Evolutionary conservation across 37 sponge, comb jelly and placozoan genomes (phyloP).

Genomic region (Agelas oroides): DNA sequence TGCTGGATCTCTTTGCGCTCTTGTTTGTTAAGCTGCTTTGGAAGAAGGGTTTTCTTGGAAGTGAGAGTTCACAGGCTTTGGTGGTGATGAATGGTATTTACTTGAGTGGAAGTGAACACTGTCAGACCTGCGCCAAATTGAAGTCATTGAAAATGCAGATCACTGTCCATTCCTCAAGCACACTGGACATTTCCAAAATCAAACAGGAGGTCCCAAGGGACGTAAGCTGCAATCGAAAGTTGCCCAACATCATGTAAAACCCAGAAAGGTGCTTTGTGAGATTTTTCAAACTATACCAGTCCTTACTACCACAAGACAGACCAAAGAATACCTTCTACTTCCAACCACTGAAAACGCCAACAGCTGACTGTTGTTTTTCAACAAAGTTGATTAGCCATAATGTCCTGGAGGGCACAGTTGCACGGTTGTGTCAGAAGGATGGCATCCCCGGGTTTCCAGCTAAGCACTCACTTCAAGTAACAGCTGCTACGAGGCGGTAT

Average conservation of each 20-base stretch:
- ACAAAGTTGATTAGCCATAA: conserved; percentile 8
- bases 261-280: conserved; percentile 31
- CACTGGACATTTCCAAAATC: no score
- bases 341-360: neutral
- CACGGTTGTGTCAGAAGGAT: neutral
- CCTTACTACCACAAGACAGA: conserved; percentile 7
- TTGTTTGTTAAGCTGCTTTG: no score
- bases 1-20: no score
- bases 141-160: no score
- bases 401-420: neutral
- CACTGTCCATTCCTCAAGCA: no score
- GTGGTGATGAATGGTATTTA: no score
- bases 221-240: no score
- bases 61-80: no score
- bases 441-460: conserved; percentile 22
- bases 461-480: conserved; percentile 45
- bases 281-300: conserved; percentile 28
- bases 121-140: no score
- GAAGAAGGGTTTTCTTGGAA: no score
- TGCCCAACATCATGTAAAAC: conserved; percentile 26
- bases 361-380: conserved; percentile 9
- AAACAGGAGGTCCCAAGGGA: no score
- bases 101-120: no score
- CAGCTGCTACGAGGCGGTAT: conserved; percentile 28
- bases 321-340: conserved; percentile 32